Conservation (phyloP, 2,888 invertebrate genomes). For the Drosophila algonquin region DNA sequence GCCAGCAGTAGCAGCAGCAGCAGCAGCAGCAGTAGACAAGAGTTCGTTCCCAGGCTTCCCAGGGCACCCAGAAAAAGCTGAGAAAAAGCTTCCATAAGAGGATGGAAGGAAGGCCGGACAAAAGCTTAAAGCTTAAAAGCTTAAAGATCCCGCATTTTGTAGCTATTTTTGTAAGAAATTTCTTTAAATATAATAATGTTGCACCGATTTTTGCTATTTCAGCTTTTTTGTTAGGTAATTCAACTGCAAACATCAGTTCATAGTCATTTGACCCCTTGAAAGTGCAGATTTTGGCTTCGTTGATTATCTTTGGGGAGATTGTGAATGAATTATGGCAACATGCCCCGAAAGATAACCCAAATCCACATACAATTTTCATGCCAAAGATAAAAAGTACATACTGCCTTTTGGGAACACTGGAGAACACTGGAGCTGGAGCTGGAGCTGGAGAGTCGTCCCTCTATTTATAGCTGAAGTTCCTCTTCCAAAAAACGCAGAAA, state of each 20-base stretch:
- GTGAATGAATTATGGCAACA: background rate
- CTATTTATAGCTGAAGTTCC: slow-evolving; percentile 30
- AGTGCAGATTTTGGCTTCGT: background rate
- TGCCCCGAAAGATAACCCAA: background rate
- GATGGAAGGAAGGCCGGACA: background rate
- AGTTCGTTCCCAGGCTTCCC: background rate
- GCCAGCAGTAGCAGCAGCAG: background rate
- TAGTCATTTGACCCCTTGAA: background rate
- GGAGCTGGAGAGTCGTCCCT: background rate
- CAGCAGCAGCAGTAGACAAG: background rate
- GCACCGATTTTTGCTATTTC: too few species aligned
- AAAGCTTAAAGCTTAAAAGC: background rate
- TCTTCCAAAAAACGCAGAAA: slow-evolving; percentile 16
- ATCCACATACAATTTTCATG: background rate
- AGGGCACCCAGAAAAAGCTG: background rate
- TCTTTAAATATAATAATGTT: too few species aligned
- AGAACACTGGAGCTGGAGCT: too few species aligned
- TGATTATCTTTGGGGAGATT: background rate
- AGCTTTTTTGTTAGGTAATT: background rate
- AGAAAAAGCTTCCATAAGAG: background rate
- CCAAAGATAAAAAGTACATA: background rate
- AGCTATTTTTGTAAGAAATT: too few species aligned
- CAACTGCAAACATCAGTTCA: background rate
- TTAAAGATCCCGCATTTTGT: too few species aligned
- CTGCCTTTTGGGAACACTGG: background rate